A percentile compares a stretch with the other conserved stretches of the same genome.
These are phyloP conservation scores for Pantala flavescens DNA, from an alignment of 1,140 invertebrate species.

Conservation along the genomic window DNA sequence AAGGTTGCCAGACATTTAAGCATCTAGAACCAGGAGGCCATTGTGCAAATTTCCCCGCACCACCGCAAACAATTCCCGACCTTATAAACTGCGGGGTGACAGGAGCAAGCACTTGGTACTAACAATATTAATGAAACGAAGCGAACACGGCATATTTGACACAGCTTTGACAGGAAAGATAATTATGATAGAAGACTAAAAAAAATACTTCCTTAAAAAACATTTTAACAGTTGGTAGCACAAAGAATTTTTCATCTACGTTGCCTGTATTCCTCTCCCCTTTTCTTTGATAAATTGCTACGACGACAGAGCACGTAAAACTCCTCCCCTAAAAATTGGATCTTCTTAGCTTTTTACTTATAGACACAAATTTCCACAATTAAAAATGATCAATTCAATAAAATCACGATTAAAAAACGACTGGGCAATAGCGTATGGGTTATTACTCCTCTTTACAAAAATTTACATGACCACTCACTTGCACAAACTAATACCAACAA, in stretches of 20 bases:
- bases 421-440: slow-evolving; percentile 7
- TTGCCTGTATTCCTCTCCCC: neutral
- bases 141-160: slow-evolving; percentile 6
- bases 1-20: neutral
- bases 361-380: slow-evolving; percentile 21
- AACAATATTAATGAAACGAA: slow-evolving; percentile 4
- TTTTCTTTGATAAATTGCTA: neutral
- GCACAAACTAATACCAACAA: slow-evolving; percentile 5
- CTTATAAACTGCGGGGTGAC: neutral
- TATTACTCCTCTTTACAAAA: slow-evolving; percentile 3
- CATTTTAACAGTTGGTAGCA: slow-evolving; percentile 17
- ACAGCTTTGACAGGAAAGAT: neutral
- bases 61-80: neutral
- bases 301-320: slow-evolving; percentile 21
- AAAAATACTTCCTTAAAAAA: slow-evolving; percentile 15
- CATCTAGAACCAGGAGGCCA: slow-evolving; percentile 7
- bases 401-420: slow-evolving; percentile 5
- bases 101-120: slow-evolving; percentile 3
- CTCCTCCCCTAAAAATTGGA: slow-evolving; percentile 22
- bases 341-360: slow-evolving; percentile 17
- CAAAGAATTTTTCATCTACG: slow-evolving; percentile 19
- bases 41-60: neutral
- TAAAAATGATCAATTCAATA: slow-evolving; percentile 16
- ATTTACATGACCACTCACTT: slow-evolving; percentile 1
- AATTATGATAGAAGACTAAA: slow-evolving; percentile 15